These are phyloP conservation scores for Rhamnusium bicolor DNA, from an alignment of 2,888 invertebrate species.

Conservation along the genomic window DNA sequence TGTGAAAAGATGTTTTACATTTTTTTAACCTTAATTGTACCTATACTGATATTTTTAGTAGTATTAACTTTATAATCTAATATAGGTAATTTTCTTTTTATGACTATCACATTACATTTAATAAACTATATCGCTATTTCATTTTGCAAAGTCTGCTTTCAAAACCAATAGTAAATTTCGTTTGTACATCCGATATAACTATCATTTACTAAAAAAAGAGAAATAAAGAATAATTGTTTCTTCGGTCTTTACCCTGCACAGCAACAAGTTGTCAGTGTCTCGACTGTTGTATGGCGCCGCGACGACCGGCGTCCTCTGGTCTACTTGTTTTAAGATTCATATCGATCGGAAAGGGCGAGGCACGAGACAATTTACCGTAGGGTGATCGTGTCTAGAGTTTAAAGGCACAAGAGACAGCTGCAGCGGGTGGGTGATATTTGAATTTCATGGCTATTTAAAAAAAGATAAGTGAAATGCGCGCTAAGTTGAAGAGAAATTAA, in stretches of 20 bases:
- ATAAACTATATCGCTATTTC: too few relatives aligned
- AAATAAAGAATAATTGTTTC: background rate
- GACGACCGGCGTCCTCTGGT: conserved; percentile 55
- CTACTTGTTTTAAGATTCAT: conserved; percentile 42
- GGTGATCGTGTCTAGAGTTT: background rate
- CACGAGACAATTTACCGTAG: background rate
- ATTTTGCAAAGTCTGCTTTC: too few relatives aligned
- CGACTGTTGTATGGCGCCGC: conserved; percentile 52
- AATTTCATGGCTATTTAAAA: background rate
- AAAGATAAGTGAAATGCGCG: background rate
- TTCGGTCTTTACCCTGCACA: conserved; percentile 26
- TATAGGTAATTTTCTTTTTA: too few relatives aligned
- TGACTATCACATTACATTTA: too few relatives aligned
- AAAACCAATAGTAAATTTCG: too few relatives aligned
- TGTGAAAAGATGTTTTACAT: too few relatives aligned
- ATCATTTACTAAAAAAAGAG: too few relatives aligned
- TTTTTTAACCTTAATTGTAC: too few relatives aligned
- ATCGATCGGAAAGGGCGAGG: conserved; percentile 19
- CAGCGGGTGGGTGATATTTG: background rate
- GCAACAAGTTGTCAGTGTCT: conserved; percentile 56
- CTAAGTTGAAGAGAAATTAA: background rate
- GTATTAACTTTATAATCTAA: too few relatives aligned
- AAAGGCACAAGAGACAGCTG: background rate
- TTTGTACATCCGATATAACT: too few relatives aligned
- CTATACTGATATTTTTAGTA: too few relatives aligned